Conservation (phyloP, 1,140 invertebrate genomes). For the Mamestra configurata region DNA sequence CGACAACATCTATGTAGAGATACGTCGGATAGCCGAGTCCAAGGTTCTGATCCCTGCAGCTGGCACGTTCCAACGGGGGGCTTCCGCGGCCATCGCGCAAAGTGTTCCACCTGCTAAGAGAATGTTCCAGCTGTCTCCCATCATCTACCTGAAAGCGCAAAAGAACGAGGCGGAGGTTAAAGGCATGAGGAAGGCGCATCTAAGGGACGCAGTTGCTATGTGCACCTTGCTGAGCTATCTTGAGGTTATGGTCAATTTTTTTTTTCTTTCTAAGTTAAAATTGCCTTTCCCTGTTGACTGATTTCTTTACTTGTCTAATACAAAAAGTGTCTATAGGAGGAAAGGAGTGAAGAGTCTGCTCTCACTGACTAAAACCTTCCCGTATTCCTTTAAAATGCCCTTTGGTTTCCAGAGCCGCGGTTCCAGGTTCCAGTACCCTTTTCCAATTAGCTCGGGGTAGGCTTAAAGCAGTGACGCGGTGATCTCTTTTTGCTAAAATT, state of each 20-base stretch:
- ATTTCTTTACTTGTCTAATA: too few relatives aligned
- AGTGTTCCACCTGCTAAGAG: slow-evolving; percentile 89
- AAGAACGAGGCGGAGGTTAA: slow-evolving; percentile 95
- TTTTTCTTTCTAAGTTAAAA: not conserved
- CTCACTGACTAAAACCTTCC: too few relatives aligned
- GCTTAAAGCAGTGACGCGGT: too few relatives aligned
- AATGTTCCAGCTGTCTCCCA: slow-evolving; percentile 91
- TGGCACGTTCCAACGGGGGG: slow-evolving; percentile 92
- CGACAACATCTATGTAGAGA: slow-evolving; percentile 91
- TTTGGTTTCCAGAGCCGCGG: too few relatives aligned
- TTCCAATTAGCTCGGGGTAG: too few relatives aligned
- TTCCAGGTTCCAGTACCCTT: too few relatives aligned
- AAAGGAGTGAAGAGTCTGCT: too few relatives aligned
- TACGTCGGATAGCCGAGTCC: slow-evolving; percentile 90
- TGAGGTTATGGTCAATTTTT: slow-evolving; percentile 84
- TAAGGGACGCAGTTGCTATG: slow-evolving; percentile 95
- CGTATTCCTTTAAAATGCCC: too few relatives aligned
- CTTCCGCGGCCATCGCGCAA: slow-evolving; percentile 92
- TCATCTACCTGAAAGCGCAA: slow-evolving; percentile 94
- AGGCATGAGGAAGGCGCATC: slow-evolving; percentile 96
- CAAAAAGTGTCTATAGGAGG: too few relatives aligned
- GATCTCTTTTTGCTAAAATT: too few relatives aligned
- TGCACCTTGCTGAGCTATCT: slow-evolving; percentile 97
- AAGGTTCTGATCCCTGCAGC: slow-evolving; percentile 92
- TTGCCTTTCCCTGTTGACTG: too few relatives aligned